Evolutionary conservation across 2,113 vertebrate species (phyloP).

Genomic region (Shinisaurus crocodilurus): DNA sequence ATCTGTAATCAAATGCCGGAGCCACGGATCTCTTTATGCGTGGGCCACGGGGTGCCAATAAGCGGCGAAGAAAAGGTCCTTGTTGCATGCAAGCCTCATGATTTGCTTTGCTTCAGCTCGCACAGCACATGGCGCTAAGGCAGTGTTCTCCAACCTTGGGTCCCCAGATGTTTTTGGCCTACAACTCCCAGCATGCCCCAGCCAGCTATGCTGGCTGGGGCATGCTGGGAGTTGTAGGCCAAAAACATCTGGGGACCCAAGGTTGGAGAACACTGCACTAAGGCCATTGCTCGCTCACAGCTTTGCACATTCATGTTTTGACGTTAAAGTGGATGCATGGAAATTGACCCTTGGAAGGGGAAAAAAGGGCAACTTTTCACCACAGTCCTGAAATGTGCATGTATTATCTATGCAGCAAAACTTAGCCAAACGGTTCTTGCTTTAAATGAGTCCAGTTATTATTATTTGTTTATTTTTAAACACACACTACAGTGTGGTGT

Average conservation of each 20-base stretch:
- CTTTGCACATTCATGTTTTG: not conserved
- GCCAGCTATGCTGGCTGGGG: no score
- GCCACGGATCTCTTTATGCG: not conserved
- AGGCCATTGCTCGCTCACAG: not conserved
- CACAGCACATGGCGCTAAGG: not conserved
- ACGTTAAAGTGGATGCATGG: not conserved
- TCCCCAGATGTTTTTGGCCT: no score
- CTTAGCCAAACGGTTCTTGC: no score
- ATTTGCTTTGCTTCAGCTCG: not conserved
- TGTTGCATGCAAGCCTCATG: not conserved
- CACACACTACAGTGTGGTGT: no score
- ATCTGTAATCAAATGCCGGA: not conserved
- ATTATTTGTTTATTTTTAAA: no score
- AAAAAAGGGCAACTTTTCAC: not conserved
- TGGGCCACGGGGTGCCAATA: rapidly evolving
- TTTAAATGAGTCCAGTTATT: no score
- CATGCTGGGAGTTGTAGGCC: no score
- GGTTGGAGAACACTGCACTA: no score
- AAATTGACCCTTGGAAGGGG: not conserved
- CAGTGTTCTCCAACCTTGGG: no score
- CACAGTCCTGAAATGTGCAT: not conserved
- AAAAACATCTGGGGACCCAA: no score
- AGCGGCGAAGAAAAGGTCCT: not conserved
- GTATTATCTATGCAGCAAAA: not conserved
- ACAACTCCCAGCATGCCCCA: no score